Evolutionary conservation across 1,140 invertebrate species (phyloP).

Genomic region (Aphelinus atriplicis): DNA sequence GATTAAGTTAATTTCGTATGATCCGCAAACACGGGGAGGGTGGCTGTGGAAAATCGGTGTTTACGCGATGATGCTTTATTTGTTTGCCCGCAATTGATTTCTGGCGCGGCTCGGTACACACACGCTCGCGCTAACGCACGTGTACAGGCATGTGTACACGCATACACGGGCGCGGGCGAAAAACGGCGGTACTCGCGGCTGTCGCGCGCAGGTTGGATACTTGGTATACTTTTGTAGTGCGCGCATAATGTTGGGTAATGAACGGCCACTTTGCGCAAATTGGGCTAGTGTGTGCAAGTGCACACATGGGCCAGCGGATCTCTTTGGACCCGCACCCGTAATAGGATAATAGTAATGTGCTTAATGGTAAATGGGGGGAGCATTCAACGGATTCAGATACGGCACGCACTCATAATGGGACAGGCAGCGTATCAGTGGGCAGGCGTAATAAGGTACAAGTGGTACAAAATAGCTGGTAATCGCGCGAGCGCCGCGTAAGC

Average conservation of each 20-base stretch:
- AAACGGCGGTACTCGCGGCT: constrained; percentile 32
- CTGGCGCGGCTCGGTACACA: neutral
- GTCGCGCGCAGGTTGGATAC: constrained; percentile 52
- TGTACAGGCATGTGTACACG: too few relatives aligned
- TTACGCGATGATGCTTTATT: constrained; percentile 24
- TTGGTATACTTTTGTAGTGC: constrained; percentile 51
- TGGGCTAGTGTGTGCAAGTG: constrained; percentile 50
- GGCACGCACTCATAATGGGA: constrained; percentile 61
- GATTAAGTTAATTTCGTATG: constrained; percentile 21
- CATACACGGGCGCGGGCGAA: constrained; percentile 11
- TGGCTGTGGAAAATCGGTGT: neutral
- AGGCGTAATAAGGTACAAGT: constrained; percentile 67
- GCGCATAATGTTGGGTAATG: constrained; percentile 64
- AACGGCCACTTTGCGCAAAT: constrained; percentile 66
- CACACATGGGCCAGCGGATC: constrained; percentile 41
- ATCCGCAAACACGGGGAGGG: constrained; percentile 8
- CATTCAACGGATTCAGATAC: constrained; percentile 66
- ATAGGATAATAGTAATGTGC: constrained; percentile 69
- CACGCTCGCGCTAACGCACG: too few relatives aligned
- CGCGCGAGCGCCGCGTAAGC: constrained; percentile 19
- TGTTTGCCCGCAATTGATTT: constrained; percentile 32
- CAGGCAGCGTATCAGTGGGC: constrained; percentile 53
- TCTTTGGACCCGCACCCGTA: constrained; percentile 56
- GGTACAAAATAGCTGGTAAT: constrained; percentile 67
- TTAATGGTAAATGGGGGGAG: constrained; percentile 65